Evolutionary conservation across 1,140 invertebrate species (phyloP), one percentile per base, ranked within the genome.

Genomic region (Diprion similis): DNA sequence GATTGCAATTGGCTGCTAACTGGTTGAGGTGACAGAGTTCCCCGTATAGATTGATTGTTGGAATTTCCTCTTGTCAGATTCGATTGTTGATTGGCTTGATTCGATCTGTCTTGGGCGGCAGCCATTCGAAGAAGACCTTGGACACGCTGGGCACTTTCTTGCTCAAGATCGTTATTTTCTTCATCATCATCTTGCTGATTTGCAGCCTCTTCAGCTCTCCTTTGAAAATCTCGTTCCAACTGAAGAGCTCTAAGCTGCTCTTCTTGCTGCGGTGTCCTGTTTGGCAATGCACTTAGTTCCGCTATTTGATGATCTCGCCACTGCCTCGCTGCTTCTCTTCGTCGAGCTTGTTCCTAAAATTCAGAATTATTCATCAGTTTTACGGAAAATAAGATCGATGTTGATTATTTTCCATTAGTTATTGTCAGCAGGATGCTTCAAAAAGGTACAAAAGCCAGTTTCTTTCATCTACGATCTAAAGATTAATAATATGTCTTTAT

Each of bases 191-290:
- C 95, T 78, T 96, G 93, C 59, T 93, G 91, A 77, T 90, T 92
- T 18, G 92, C 91, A 51, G 90, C 89, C 84, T 96, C 94, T 81
- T 94, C 94, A 6, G 95, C 96, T 66, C 96, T 88, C 59, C 95
- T 91, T 78, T 97, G 95, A 83, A 98, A 97, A 83, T 97, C 96
- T 75, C 94, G 90, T 84, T 98, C 96, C 8, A 97, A 86, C 73
- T 94, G 93, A 66, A 97, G 87, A 8, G 95, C 94, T 71, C 95
- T 90, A 17, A 97, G 84, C 79, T 97, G 95, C 83, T 98, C 96
- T 74, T 95, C 96, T 82, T 98, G 95, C 79, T 94, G 94, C 0
- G 92, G 85, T 4, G 93, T 93, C 74, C 94, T 88, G 37, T 93
- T 90, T 10, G 91, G 86, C 68, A 95, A 81, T 1, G 89, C 84